A percentile compares a stretch with the other conserved stretches of the same genome.
Conservation (phyloP, 2,888 invertebrate genomes). For the Tillus elongatus region DNA sequence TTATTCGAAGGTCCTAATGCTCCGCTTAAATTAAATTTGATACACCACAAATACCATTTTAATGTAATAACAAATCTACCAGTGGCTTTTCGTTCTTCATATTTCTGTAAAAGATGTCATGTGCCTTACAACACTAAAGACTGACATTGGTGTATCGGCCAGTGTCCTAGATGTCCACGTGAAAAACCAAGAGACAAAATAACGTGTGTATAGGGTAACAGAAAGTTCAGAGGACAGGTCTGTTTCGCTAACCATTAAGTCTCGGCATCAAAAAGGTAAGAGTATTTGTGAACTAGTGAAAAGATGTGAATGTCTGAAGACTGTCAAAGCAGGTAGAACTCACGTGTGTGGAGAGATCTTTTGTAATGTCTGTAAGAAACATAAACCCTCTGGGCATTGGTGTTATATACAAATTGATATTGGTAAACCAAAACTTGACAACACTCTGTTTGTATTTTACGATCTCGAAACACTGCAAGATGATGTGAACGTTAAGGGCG, state of each 20-base stretch:
- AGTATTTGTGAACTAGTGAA: not conserved
- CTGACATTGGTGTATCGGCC: constrained; percentile 8
- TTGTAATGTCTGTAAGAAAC: no score
- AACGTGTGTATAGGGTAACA: no score
- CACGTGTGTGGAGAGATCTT: no score
- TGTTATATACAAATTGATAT: constrained; percentile 14
- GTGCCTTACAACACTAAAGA: constrained; percentile 8
- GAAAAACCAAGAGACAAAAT: constrained; percentile 10
- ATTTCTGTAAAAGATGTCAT: constrained; percentile 16
- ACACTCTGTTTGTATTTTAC: constrained; percentile 14
- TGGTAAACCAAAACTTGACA: constrained; percentile 10
- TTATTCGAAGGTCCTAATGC: constrained; percentile 10
- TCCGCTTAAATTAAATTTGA: constrained; percentile 9
- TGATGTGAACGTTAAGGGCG: constrained; percentile 8
- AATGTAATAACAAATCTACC: constrained; percentile 16
- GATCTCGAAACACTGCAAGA: constrained; percentile 15
- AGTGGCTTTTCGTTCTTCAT: constrained; percentile 15
- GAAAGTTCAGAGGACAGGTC: no score
- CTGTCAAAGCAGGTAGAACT: no score
- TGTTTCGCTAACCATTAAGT: no score
- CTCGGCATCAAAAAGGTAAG: no score
- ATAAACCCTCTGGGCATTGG: constrained; percentile 4
- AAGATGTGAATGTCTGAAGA: constrained; percentile 11
- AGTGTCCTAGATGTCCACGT: constrained; percentile 11
- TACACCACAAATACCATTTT: constrained; percentile 14